Base-by-base conservation (phyloP, 2,797 vertebrate genomes). In the Sebastes oblongus region DNA sequence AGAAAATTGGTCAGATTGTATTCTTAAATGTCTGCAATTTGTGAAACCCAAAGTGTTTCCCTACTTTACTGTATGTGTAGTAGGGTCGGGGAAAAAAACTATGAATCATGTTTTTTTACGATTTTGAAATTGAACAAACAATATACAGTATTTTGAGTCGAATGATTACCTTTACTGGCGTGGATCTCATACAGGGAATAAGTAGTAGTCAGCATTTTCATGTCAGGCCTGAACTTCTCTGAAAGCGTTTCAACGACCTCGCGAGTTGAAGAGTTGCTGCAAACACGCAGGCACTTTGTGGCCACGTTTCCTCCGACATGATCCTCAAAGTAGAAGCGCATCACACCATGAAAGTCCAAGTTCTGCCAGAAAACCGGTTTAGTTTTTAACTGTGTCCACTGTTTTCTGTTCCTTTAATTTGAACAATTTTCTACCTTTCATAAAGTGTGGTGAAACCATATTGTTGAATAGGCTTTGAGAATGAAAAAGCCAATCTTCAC, bases 321-420 rank as follows among this genome's bases (percentile, higher is more conserved):
- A 67, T 98, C 97, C 95, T 98, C 96, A 46, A 98, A 96, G 93
- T 97, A 97, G 94, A 98, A 98, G 73, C 98, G 96, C 96, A 98
- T 97, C 75, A 98, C 97, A 18, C 97, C 98, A 73, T 98, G 96
- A 85, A 98, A 98, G 84, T 97, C 96, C 75, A 97, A 89, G 84
- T 96, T 96, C 98, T 99, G 77, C 20, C n/a, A 67, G 39, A 80
- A 78, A 58, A 90, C 4, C 25, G 22, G 72, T n/a, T 29, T 27
- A 22, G 7, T 54, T 71, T 64, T 29, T 16, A 20, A 71, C 1
- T 52, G 9, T 27, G 5, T 27, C 20, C 13, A 30, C 4, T 61
- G 29, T 67, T 65, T 36, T 69, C 8, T 30, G 20, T 30, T 75
- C 16, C 9, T 66, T 67, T 67, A 1, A 12, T 30, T 14, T 39